Percentiles rank a stretch among this genome's conserved stretches.
Conservation (phyloP, 2,888 invertebrate species). For the Aphidius colemani region DNA sequence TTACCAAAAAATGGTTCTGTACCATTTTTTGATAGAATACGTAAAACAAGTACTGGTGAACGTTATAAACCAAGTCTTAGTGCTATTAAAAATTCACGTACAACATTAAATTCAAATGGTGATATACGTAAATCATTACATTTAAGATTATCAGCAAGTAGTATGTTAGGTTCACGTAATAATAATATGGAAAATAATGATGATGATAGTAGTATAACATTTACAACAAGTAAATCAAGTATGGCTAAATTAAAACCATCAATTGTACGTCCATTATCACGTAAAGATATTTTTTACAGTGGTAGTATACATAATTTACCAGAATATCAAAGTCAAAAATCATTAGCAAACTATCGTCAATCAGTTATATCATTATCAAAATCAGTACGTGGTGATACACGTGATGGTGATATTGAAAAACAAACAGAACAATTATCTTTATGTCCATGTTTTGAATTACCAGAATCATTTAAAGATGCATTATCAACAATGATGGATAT, state of each 20-base stretch:
- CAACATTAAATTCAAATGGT: slow-evolving; percentile 76
- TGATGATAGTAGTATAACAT: slow-evolving; percentile 72
- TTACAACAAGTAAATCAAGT: slow-evolving; percentile 63
- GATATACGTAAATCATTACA: slow-evolving; percentile 71
- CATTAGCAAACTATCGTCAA: slow-evolving; percentile 86
- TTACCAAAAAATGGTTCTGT: slow-evolving; percentile 88
- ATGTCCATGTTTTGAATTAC: slow-evolving; percentile 79
- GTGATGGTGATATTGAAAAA: slow-evolving; percentile 70
- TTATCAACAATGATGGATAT: slow-evolving; percentile 90
- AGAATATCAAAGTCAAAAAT: slow-evolving; percentile 91
- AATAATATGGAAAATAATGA: slow-evolving; percentile 65
- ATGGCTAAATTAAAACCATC: slow-evolving; percentile 64
- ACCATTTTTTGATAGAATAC: slow-evolving; percentile 84
- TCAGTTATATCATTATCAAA: slow-evolving; percentile 87
- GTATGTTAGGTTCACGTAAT: slow-evolving; percentile 66
- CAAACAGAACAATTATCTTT: slow-evolving; percentile 70
- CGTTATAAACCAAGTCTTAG: slow-evolving; percentile 83
- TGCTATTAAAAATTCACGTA: slow-evolving; percentile 78
- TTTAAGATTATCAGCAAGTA: slow-evolving; percentile 65
- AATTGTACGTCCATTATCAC: slow-evolving; percentile 87
- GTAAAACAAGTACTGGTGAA: slow-evolving; percentile 83
- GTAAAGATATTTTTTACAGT: slow-evolving; percentile 97
- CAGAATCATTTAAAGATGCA: slow-evolving; percentile 81
- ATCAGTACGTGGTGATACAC: slow-evolving; percentile 65
- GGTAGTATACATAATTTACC: slow-evolving; percentile 93